phyloP scores from a whole-genome alignment of 2,888 invertebrate species.

The Linyphia triangularis region DNA sequence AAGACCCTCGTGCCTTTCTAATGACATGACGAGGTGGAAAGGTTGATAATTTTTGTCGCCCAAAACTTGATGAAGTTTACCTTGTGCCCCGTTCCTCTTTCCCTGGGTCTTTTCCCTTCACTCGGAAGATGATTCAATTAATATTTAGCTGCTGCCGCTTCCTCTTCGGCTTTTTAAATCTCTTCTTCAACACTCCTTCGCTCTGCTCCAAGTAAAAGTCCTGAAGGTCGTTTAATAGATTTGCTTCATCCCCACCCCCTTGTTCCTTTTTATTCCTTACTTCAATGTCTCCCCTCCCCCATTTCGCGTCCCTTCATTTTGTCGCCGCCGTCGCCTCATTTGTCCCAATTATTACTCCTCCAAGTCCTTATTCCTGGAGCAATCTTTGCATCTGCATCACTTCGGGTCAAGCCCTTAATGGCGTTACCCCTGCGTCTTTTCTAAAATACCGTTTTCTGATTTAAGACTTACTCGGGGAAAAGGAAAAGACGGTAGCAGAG shows the following conservation, averaged over 20 bases:
- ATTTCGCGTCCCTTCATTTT: slow-evolving; percentile 55
- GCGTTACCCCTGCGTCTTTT: slow-evolving; percentile 34
- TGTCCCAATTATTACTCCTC: slow-evolving; percentile 47
- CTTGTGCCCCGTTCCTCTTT: slow-evolving; percentile 45
- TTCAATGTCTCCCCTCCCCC: slow-evolving; percentile 9
- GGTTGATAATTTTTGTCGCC: slow-evolving; percentile 65
- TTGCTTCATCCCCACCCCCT: slow-evolving; percentile 15
- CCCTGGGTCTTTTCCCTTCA: slow-evolving; percentile 2
- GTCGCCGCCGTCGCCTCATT: slow-evolving; percentile 54
- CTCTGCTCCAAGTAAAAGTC: slow-evolving; percentile 55
- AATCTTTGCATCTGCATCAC: slow-evolving; percentile 15
- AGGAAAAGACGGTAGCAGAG: not conserved
- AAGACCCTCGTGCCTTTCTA: slow-evolving; percentile 42
- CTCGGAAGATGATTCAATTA: slow-evolving; percentile 65
- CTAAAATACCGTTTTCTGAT: slow-evolving; percentile 47
- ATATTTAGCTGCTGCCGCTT: slow-evolving; percentile 45
- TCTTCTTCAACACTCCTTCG: slow-evolving; percentile 42
- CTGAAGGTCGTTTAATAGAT: slow-evolving; percentile 70
- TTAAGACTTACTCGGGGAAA: slow-evolving; percentile 19
- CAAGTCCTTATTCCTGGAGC: slow-evolving; percentile 40
- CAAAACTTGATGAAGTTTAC: slow-evolving; percentile 71
- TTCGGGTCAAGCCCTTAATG: slow-evolving; percentile 61
- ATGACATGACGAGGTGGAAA: slow-evolving; percentile 63
- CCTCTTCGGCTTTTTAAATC: slow-evolving; percentile 57
- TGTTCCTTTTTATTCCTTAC: not conserved